These are phyloP conservation scores for Drosophila sp. DNA, from an alignment of 1,140 invertebrate genomes.

Conservation along the genomic window DNA sequence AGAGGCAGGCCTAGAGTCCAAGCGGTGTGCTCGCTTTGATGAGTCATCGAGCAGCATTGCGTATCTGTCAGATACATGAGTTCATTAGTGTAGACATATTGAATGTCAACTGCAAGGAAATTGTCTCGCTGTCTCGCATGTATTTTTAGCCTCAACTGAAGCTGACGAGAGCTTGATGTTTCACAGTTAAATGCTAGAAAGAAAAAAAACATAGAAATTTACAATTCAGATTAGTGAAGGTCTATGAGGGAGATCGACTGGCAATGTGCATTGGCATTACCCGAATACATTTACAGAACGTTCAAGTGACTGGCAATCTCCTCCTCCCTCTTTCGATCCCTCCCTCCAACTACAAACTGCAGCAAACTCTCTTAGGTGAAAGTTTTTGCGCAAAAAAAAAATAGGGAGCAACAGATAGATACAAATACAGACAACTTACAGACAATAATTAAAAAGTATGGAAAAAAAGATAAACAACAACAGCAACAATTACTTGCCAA, in stretches of 20 bases:
- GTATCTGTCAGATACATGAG: constrained; percentile 79
- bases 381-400: constrained; percentile 44
- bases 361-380: constrained; percentile 48
- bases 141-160: constrained; percentile 60
- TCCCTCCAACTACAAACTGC: not conserved
- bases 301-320: constrained; percentile 15
- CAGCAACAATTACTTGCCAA: constrained; percentile 49
- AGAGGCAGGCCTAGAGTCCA: too few species aligned
- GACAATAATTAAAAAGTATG: constrained; percentile 68
- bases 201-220: constrained; percentile 25
- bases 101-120: constrained; percentile 81
- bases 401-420: constrained; percentile 28
- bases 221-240: constrained; percentile 53
- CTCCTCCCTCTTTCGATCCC: not conserved
- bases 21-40: constrained; percentile 61
- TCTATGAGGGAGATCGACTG: constrained; percentile 24
- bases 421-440: constrained; percentile 26
- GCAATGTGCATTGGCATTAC: constrained; percentile 5
- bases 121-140: constrained; percentile 40
- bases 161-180: constrained; percentile 33
- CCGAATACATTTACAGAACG: constrained; percentile 25
- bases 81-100: constrained; percentile 77
- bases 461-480: constrained; percentile 14
- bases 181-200: constrained; percentile 64
- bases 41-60: constrained; percentile 53